Conservation (phyloP, 2,113 vertebrate species). For the Onychorhynchus coronatus region DNA sequence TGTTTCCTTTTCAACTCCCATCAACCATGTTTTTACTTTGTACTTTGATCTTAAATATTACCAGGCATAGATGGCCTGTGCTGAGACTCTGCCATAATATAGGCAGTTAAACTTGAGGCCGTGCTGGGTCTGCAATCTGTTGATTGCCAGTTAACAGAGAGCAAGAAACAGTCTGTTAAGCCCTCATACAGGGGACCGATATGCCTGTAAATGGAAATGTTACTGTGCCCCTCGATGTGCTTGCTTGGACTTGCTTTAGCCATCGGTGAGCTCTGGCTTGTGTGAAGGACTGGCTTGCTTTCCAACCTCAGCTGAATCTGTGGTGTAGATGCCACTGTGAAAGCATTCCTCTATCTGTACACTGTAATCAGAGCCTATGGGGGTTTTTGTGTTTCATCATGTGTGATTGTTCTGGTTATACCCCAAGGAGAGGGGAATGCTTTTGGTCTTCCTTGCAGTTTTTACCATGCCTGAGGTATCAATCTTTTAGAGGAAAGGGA, state of each 20-base stretch:
- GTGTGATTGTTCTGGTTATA: background rate
- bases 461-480: background rate
- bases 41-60: background rate
- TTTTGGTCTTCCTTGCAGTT: background rate
- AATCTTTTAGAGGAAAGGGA: background rate
- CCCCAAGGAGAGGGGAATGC: background rate
- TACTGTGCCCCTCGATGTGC: background rate
- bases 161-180: background rate
- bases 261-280: background rate
- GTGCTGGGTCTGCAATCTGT: background rate
- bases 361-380: background rate
- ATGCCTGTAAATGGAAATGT: background rate
- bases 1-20: background rate
- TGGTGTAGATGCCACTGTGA: background rate
- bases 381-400: background rate
- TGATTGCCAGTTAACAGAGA: background rate
- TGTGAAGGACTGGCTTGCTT: background rate
- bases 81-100: background rate
- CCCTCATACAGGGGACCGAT: background rate
- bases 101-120: background rate
- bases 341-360: background rate
- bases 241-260: background rate
- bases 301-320: background rate
- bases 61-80: background rate
- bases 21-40: background rate